These are phyloP conservation scores for Gambusia affinis DNA, from an alignment of 2,113 vertebrate genomes.

Conservation along the genomic window DNA sequence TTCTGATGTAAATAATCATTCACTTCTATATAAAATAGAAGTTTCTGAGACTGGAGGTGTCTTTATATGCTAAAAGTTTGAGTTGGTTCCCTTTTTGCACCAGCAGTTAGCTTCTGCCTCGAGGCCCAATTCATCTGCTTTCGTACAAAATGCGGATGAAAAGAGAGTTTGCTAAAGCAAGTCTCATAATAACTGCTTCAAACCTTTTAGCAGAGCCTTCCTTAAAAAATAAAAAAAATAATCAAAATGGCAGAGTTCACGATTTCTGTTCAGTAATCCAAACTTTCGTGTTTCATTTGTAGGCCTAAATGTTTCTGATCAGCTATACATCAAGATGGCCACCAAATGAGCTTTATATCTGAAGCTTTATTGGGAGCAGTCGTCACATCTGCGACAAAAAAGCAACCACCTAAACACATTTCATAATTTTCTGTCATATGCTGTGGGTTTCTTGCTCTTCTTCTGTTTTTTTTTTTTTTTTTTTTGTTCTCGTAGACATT, in stretches of 20 bases:
- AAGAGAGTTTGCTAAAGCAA: background rate
- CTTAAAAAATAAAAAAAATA: background rate
- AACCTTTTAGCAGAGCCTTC: background rate
- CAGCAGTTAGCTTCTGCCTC: too few species aligned
- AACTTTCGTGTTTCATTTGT: background rate
- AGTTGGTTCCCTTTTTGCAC: too few species aligned
- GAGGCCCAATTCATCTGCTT: background rate
- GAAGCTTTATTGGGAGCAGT: background rate
- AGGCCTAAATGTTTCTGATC: background rate
- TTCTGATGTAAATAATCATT: background rate
- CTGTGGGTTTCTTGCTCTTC: background rate
- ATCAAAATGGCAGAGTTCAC: background rate
- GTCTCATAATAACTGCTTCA: background rate
- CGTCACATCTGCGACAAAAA: background rate
- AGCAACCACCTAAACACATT: background rate
- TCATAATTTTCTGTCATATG: conserved; percentile 4
- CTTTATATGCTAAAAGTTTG: too few species aligned
- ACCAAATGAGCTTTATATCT: background rate
- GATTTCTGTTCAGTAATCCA: background rate
- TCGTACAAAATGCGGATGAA: background rate
- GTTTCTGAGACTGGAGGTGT: too few species aligned
- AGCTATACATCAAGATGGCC: background rate
- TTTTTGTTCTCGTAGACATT: conserved; percentile 12
- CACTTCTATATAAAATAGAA: too few species aligned
- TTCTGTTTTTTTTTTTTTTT: conserved; percentile 2